Evolutionary conservation across 2,888 invertebrate species (phyloP).

Genomic region (Ptilodon capucinus): DNA sequence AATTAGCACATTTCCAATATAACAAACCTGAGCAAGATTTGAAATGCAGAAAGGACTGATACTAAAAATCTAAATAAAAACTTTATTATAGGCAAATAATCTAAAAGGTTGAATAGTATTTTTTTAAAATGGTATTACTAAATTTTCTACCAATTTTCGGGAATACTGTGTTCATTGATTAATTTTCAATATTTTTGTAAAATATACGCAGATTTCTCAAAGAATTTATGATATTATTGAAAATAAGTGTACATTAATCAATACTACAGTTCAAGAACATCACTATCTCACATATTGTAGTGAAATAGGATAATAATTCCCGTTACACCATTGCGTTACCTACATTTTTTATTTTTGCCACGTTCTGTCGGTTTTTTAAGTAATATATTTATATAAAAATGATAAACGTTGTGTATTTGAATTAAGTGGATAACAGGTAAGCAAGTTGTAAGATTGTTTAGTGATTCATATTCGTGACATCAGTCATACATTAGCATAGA

Average conservation of each 20-base stretch:
- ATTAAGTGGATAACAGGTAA: constrained; percentile 22
- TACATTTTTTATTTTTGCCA: constrained; percentile 54
- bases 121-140: constrained; percentile 12
- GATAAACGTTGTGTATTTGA: constrained; percentile 29
- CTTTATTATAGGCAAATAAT: too few species aligned
- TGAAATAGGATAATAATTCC: constrained; percentile 12
- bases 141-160: constrained; percentile 11
- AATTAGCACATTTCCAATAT: too few species aligned
- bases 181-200: constrained; percentile 7
- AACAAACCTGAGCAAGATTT: too few species aligned
- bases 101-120: not conserved
- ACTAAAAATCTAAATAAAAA: too few species aligned
- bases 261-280: not conserved
- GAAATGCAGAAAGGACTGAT: too few species aligned
- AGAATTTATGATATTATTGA: constrained; percentile 1
- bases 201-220: constrained; percentile 5
- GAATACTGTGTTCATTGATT: constrained; percentile 22
- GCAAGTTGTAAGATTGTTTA: constrained; percentile 2
- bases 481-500: constrained; percentile 30
- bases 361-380: constrained; percentile 52
- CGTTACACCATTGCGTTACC: constrained; percentile 47
- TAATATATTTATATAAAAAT: constrained; percentile 35
- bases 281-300: not conserved
- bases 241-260: not conserved
- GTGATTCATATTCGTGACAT: constrained; percentile 47